phyloP scores from a whole-genome alignment of 2,888 invertebrate genomes.

The Epicampocera succincta region DNA sequence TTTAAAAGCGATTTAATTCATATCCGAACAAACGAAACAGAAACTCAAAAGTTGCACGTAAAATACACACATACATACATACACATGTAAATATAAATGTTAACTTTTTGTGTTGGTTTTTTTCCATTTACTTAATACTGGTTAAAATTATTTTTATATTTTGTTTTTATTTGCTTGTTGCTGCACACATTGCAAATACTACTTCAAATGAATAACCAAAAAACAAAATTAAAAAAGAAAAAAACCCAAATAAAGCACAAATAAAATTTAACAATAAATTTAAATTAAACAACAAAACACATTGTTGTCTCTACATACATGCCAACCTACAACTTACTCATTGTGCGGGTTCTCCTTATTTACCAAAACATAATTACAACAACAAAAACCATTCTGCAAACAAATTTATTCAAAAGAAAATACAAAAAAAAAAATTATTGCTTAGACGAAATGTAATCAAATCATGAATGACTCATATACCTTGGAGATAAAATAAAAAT shows the following conservation, averaged over 20 bases:
- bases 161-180: slow-evolving; percentile 6
- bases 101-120: slow-evolving; percentile 1
- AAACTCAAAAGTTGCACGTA: not conserved
- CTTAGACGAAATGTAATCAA: slow-evolving; percentile 43
- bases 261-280: slow-evolving; percentile 33
- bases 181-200: slow-evolving; percentile 13
- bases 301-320: not conserved
- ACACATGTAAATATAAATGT: too few species aligned
- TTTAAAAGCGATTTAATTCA: slow-evolving; percentile 36
- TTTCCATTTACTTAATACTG: slow-evolving; percentile 12
- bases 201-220: slow-evolving; percentile 12
- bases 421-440: too few species aligned
- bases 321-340: slow-evolving; percentile 10
- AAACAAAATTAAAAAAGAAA: too few species aligned
- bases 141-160: slow-evolving; percentile 1
- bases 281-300: slow-evolving; percentile 20
- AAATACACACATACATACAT: too few species aligned
- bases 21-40: slow-evolving; percentile 5
- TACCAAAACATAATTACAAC: slow-evolving; percentile 6
- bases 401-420: slow-evolving; percentile 24
- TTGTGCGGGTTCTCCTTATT: slow-evolving; percentile 32
- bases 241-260: slow-evolving; percentile 27
- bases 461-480: slow-evolving; percentile 57
- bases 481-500: slow-evolving; percentile 38
- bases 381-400: slow-evolving; percentile 4